phyloP scores from a whole-genome alignment of 2,888 invertebrate species.

The Protophormia terraenovae region DNA sequence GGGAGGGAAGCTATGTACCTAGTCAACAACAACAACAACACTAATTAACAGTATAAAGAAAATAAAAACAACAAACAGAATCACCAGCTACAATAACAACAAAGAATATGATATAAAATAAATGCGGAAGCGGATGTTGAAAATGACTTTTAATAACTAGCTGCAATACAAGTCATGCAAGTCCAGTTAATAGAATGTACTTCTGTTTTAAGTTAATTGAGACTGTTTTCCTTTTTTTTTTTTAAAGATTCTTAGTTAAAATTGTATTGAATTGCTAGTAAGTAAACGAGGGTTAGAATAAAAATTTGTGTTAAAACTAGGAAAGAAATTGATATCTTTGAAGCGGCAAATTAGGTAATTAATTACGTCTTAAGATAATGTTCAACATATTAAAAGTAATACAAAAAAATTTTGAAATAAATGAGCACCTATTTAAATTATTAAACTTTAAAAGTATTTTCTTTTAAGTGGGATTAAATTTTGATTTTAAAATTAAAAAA shows the following conservation, averaged over 20 bases:
- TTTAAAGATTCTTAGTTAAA: conserved; percentile 21
- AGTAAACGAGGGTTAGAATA: neutral
- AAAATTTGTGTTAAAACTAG: no score
- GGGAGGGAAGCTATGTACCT: conserved; percentile 1
- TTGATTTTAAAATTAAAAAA: no score
- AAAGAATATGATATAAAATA: conserved; percentile 68
- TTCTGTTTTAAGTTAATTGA: conserved; percentile 46
- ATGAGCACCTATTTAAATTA: no score
- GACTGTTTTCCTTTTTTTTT: conserved; percentile 36
- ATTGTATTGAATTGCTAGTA: neutral
- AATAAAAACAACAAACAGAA: conserved; percentile 25
- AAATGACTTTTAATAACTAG: conserved; percentile 76
- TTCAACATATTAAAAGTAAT: no score
- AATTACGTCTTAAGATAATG: no score
- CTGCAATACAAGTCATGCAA: conserved; percentile 77
- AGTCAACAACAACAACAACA: conserved; percentile 11
- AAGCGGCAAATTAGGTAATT: no score
- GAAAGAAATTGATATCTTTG: no score
- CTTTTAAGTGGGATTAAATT: no score
- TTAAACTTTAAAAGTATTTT: no score
- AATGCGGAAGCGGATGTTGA: conserved; percentile 80
- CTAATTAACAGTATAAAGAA: conserved; percentile 34
- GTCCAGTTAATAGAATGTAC: conserved; percentile 68
- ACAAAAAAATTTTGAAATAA: no score
- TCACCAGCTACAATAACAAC: conserved; percentile 26